Evolutionary conservation across 2,888 invertebrate genomes (phyloP).

Genomic region (Habroteleia sp.): DNA sequence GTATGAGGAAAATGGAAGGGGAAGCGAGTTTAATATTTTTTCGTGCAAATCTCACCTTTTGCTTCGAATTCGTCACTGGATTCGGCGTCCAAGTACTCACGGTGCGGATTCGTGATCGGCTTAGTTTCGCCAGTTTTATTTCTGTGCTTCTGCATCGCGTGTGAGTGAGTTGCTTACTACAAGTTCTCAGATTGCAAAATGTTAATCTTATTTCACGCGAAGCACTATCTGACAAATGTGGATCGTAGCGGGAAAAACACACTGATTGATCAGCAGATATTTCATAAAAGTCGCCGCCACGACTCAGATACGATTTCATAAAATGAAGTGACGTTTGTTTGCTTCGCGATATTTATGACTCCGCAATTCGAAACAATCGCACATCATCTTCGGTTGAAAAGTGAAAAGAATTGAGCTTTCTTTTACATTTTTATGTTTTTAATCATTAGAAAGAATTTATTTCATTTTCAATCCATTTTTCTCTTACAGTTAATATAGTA

Average conservation of each 20-base stretch:
- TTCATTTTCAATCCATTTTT: too few species aligned
- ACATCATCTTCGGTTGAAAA: conserved; percentile 3
- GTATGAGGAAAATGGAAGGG: too few species aligned
- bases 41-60: conserved; percentile 73
- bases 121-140: conserved; percentile 74
- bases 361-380: conserved; percentile 19
- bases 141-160: conserved; percentile 72
- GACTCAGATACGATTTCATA: conserved; percentile 53
- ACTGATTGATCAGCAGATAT: conserved; percentile 54
- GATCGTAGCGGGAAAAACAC: conserved; percentile 35
- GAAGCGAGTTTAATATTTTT: conserved; percentile 72
- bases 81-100: conserved; percentile 78
- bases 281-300: conserved; percentile 39
- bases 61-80: conserved; percentile 72
- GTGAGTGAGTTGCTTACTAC: too few species aligned
- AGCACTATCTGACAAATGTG: conserved; percentile 29
- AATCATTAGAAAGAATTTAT: too few species aligned
- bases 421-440: too few species aligned
- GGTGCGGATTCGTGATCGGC: conserved; percentile 71
- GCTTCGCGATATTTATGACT: conserved; percentile 38
- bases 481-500: too few species aligned
- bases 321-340: conserved; percentile 40
- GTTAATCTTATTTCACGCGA: conserved; percentile 41
- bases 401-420: too few species aligned
- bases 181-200: too few species aligned